Percentiles rank a stretch among this genome's conserved stretches.
Conservation (phyloP, 2,113 vertebrate species). For the Actinemys pallida region DNA sequence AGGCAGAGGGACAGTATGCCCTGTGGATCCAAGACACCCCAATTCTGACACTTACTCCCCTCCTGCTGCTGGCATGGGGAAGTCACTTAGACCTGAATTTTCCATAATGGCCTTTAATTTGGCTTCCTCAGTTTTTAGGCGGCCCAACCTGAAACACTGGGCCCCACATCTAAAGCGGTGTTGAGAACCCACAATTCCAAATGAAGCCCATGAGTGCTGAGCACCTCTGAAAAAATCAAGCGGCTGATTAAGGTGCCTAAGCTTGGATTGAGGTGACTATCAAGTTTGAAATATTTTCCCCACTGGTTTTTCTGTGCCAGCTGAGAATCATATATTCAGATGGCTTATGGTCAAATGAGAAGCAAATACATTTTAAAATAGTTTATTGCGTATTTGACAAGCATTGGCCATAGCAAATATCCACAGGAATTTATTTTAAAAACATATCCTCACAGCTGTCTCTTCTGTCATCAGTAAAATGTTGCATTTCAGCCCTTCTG, state of each 20-base stretch:
- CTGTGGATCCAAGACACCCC: neutral
- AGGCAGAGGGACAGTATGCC: neutral
- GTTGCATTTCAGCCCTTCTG: conserved; percentile 23
- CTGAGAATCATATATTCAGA: neutral
- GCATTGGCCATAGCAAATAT: neutral
- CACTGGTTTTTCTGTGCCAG: neutral
- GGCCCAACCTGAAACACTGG: neutral
- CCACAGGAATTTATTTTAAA: conserved; percentile 1
- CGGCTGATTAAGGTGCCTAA: neutral
- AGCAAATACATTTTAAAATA: conserved; percentile 7
- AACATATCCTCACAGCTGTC: conserved; percentile 62
- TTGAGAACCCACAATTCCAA: neutral
- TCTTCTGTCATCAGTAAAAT: conserved; percentile 50
- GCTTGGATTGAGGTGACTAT: accelerated
- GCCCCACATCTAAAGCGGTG: neutral
- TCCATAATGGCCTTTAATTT: neutral
- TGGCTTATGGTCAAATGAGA: conserved; percentile 30
- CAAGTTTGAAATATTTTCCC: neutral
- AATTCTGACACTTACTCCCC: neutral
- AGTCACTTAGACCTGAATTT: neutral
- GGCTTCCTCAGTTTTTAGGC: neutral
- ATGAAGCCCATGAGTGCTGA: neutral
- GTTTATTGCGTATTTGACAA: neutral
- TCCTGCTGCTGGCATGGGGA: neutral
- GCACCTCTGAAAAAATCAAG: neutral